These are phyloP conservation scores for Parus major DNA, from an alignment of 2,113 vertebrate species.

Conservation along the genomic window DNA sequence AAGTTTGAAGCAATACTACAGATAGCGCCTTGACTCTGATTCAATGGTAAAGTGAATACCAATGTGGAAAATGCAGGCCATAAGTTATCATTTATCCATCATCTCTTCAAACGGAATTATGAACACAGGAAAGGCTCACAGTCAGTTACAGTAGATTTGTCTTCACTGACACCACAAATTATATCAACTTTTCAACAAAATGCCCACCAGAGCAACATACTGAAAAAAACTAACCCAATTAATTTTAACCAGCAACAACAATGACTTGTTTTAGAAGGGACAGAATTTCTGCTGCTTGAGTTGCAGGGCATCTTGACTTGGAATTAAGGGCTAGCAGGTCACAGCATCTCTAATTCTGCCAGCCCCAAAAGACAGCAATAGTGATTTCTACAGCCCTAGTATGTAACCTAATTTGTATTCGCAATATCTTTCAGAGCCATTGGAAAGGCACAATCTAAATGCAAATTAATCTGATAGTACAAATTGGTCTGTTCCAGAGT, in stretches of 20 bases:
- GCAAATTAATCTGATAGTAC: not conserved
- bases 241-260: not conserved
- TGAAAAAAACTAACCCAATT: not conserved
- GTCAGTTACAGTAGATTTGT: not conserved
- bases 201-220: not conserved
- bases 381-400: not conserved
- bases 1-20: not conserved
- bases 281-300: not conserved
- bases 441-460: slow-evolving; percentile 13
- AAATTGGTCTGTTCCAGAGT: not conserved
- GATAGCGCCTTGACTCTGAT: not conserved
- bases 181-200: not conserved
- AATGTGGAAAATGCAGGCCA: not conserved
- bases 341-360: not conserved
- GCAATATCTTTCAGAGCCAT: not conserved
- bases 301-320: not conserved
- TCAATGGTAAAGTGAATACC: not conserved
- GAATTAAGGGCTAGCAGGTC: not conserved
- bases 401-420: not conserved
- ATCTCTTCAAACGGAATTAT: not conserved
- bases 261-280: not conserved
- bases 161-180: not conserved
- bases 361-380: not conserved
- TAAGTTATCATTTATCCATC: not conserved
- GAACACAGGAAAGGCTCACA: not conserved